A percentile compares a stretch with the other conserved stretches of the same genome.
These are phyloP conservation scores for Thunnus albacares DNA, from an alignment of 2,797 vertebrate genomes.

Conservation along the genomic window DNA sequence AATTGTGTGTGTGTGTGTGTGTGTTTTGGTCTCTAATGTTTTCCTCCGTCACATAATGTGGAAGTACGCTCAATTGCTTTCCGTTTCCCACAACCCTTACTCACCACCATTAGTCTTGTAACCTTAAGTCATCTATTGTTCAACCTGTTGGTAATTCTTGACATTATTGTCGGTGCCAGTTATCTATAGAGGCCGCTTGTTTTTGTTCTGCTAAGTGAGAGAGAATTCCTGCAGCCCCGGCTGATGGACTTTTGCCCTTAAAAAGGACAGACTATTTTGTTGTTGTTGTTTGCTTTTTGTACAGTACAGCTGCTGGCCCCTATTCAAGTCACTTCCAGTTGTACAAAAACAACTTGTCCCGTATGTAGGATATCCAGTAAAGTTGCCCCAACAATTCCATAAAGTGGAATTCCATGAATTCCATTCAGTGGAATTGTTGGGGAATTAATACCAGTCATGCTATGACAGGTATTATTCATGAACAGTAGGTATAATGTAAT, in stretches of 20 bases:
- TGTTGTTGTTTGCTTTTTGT: constrained; percentile 46
- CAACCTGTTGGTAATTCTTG: constrained; percentile 61
- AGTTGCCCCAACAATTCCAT: background rate
- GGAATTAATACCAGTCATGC: background rate
- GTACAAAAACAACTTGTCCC: constrained; percentile 46
- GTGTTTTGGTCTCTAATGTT: constrained; percentile 27
- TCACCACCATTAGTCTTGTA: constrained; percentile 40
- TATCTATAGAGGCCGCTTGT: constrained; percentile 53
- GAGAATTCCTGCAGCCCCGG: constrained; percentile 60
- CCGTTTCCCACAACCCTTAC: constrained; percentile 62
- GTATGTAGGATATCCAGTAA: constrained; percentile 9
- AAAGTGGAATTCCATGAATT: background rate
- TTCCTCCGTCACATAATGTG: constrained; percentile 50
- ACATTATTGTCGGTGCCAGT: constrained; percentile 59
- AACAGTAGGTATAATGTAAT: background rate
- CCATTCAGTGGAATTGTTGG: background rate
- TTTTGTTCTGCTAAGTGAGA: constrained; percentile 65
- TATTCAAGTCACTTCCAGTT: constrained; percentile 42
- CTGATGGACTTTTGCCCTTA: constrained; percentile 57
- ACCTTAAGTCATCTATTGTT: constrained; percentile 75
- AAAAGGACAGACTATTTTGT: constrained; percentile 29
- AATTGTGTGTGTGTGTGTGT: constrained; percentile 12
- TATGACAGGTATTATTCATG: background rate
- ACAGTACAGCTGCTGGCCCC: constrained; percentile 23
- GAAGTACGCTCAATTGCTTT: constrained; percentile 48